Evolutionary conservation across 2,113 vertebrate species (phyloP).

Genomic region (Zapus hudsonius): DNA sequence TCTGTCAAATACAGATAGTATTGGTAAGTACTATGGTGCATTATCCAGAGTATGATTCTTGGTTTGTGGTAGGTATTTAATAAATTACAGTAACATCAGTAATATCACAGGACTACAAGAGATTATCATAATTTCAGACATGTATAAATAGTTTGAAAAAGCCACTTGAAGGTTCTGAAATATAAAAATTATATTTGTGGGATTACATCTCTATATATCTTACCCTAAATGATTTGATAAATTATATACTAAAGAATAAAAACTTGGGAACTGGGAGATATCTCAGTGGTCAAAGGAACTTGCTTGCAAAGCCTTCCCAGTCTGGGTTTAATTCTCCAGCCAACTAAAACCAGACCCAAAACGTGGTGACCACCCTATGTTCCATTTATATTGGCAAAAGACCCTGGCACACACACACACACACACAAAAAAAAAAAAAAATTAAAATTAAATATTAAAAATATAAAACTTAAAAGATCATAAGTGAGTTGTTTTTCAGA

Average conservation of each 20-base stretch:
- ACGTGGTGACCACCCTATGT: too few relatives aligned
- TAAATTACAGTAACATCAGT: not conserved
- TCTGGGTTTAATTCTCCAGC: too few relatives aligned
- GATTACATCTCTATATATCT: slow-evolving; percentile 9
- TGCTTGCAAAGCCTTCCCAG: too few relatives aligned
- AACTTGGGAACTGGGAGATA: too few relatives aligned
- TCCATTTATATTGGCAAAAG: too few relatives aligned
- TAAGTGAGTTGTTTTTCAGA: too few relatives aligned
- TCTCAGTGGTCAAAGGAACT: too few relatives aligned
- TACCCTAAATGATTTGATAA: not conserved
- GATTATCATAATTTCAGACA: not conserved
- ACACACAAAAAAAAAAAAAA: too few relatives aligned
- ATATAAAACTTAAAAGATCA: too few relatives aligned
- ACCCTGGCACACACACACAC: too few relatives aligned
- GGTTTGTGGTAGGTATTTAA: not conserved
- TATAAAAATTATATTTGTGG: not conserved
- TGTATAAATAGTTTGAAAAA: not conserved
- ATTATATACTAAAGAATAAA: not conserved
- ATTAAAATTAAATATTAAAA: too few relatives aligned
- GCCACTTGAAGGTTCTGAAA: not conserved
- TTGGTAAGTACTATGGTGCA: not conserved
- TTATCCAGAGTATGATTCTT: not conserved
- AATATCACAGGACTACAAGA: not conserved
- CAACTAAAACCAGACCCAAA: too few relatives aligned
- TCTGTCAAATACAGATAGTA: not conserved